Conservation (phyloP, 2,888 invertebrate species). For the Zonitis immaculata region DNA sequence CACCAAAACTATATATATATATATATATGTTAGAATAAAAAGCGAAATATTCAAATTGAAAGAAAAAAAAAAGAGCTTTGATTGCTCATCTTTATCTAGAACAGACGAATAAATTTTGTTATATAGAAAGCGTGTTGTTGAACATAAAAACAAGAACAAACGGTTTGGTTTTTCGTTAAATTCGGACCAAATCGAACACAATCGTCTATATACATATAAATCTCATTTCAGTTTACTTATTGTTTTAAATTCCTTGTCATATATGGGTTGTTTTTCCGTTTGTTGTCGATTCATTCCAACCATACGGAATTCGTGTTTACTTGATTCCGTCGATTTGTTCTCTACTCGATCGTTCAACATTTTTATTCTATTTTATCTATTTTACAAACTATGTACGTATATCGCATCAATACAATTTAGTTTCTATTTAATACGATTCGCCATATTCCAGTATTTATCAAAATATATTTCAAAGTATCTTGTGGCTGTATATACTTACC, state of each 20-base stretch:
- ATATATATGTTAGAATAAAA: no score
- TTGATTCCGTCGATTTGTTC: conserved; percentile 30
- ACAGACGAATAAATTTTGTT: not conserved
- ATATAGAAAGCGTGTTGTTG: conserved; percentile 23
- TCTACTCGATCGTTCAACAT: conserved; percentile 19
- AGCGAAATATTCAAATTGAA: no score
- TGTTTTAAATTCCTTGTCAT: conserved; percentile 32
- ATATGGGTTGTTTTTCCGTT: not conserved
- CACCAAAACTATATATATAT: no score
- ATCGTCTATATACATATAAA: conserved; percentile 39
- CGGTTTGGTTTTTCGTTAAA: conserved; percentile 10
- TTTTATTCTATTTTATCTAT: no score
- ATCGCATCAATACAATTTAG: no score
- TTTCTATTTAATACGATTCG: no score
- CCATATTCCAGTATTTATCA: not conserved
- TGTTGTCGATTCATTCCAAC: conserved; percentile 16
- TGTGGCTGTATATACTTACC: not conserved
- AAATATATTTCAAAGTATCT: not conserved
- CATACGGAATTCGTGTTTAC: conserved; percentile 24
- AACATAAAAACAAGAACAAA: conserved; percentile 7
- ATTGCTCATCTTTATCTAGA: no score
- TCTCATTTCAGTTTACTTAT: conserved; percentile 38
- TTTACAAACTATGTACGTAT: no score
- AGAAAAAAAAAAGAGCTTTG: no score
- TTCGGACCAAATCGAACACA: conserved; percentile 35